Percentiles rank a stretch among this genome's conserved stretches.
phyloP scores from a whole-genome alignment of 2,888 invertebrate genomes.

The Darwinula stevensoni region DNA sequence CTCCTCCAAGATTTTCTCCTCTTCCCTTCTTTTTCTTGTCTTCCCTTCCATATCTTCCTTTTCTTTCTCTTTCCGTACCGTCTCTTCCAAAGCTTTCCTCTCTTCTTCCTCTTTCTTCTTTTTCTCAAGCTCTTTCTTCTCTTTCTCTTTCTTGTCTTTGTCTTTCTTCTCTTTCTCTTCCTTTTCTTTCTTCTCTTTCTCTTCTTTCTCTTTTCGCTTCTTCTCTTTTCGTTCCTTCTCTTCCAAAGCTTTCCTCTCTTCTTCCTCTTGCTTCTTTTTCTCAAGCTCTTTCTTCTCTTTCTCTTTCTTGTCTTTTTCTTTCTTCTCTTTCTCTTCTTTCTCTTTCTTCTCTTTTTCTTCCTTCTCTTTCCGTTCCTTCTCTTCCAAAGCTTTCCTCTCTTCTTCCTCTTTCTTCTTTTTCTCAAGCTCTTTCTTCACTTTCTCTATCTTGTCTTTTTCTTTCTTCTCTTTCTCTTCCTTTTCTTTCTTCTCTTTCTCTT shows the following conservation, averaged over 20 bases:
- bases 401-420: constrained; percentile 8
- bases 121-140: constrained; percentile 4
- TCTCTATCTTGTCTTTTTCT: constrained; percentile 4
- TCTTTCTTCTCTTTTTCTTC: constrained; percentile 12
- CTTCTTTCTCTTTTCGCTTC: constrained; percentile 5
- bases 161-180: constrained; percentile 6
- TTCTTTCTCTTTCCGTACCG: neutral
- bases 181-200: constrained; percentile 7
- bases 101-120: neutral
- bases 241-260: constrained; percentile 3
- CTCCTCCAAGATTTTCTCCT: neutral
- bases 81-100: constrained; percentile 5
- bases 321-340: constrained; percentile 10
- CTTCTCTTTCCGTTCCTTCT: constrained; percentile 10
- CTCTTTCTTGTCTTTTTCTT: constrained; percentile 5
- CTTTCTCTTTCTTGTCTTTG: constrained; percentile 4
- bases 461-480: constrained; percentile 6
- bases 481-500: constrained; percentile 7
- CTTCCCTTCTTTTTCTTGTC: neutral
- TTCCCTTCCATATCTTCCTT: neutral
- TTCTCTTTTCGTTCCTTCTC: neutral
- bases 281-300: constrained; percentile 4
- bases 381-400: constrained; percentile 9
- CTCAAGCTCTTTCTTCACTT: constrained; percentile 9
- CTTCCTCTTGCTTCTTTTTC: constrained; percentile 1